Evolutionary conservation across 2,888 invertebrate genomes (phyloP), one percentile per base, ranked within the genome.

Genomic region (Gymnoscelis rufifasciata): DNA sequence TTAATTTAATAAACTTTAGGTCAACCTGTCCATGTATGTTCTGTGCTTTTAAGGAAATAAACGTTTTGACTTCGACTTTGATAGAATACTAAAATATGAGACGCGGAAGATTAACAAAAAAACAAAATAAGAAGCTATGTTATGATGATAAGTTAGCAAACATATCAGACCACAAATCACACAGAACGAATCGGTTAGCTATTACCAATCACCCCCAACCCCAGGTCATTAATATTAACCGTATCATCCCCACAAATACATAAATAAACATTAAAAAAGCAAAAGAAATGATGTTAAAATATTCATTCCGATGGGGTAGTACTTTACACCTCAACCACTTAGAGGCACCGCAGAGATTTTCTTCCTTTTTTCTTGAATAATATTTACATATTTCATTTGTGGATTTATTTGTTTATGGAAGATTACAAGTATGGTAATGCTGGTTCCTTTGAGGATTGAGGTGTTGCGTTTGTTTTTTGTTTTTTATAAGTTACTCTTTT

Each of bases 241-340:
- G 69, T 63, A 62, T 60, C 59, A 45, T 44, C 42, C 47, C 59
- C 59, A 57, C 66, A 66, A 72, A 62, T 59, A 62, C 72, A 78
- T 81, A 79, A 80, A 79, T 79, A 80, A 69, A 79, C 74, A 77
- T 79, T 77, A 76, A 73, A 78, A 33, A 77, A 75, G 71, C 78
- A 74, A 68, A n/a, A 69, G 68, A 70, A 71, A 68, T 60, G 59
- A 66, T 67, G 61, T 63, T 82, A 74, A 80, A 80, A 78, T 78
- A 82, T 80, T 79, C 77, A 82, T 76, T 63, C 60, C 38, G 51
- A 53, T 54, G 59, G 62, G 64, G 65, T 64, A 62, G 68, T 68
- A 47, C 52, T 79, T 75, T 68, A 61, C 76, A 79, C 76, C 76
- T 76, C 62, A 61, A 56, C 62, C 68, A 71, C 72, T 73, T 73